Evolutionary conservation across 2,888 invertebrate species (phyloP), one percentile per base, ranked within the genome.

Genomic region (Agelastica alni): DNA sequence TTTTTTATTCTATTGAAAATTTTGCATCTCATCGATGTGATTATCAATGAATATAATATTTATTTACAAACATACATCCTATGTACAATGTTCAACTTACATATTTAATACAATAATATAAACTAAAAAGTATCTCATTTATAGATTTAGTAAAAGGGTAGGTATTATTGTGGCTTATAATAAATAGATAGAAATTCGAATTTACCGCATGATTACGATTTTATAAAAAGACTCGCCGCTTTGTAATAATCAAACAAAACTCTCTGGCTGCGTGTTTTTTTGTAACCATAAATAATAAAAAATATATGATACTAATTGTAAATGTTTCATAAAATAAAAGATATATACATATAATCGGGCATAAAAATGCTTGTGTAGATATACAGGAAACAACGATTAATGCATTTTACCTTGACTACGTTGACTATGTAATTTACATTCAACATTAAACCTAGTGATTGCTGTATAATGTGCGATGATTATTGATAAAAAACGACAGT

Each of bases 11-110:
- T 76, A 76, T 76, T 75, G 75, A 76, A 77, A 77, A 77, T 74
- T 70, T 39, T 75, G 71, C 72, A 71, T 72, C 71, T 71, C 73
- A 75, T 72, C 68, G 69, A n/a, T n/a, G n/a, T n/a, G n/a, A 69
- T 71, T 72, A 72, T 74, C 71, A 75, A 74, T 76, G 72, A 74
- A 75, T 75, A 74, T 75, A 73, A 73, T 75, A 73, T 74, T 73
- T 78, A 78, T 78, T 74, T 78, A 79, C 78, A 79, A 78, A 78
- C 78, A 78, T 79, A 78, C 77, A 78, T 72, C 63, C 64, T 78
- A 77, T 77, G 73, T 77, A 77, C 75, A 77, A 41, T 70, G 69
- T 73, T 68, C 64, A 72, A 72, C 69, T 70, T 70, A 71, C n/a
- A n/a, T 59, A 66, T 59, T 61, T 58, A 67, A 64, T 63, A 67